Evolutionary conservation across 2,888 invertebrate species (phyloP), one percentile per base, ranked within the genome.

Genomic region (Pecten maximus): DNA sequence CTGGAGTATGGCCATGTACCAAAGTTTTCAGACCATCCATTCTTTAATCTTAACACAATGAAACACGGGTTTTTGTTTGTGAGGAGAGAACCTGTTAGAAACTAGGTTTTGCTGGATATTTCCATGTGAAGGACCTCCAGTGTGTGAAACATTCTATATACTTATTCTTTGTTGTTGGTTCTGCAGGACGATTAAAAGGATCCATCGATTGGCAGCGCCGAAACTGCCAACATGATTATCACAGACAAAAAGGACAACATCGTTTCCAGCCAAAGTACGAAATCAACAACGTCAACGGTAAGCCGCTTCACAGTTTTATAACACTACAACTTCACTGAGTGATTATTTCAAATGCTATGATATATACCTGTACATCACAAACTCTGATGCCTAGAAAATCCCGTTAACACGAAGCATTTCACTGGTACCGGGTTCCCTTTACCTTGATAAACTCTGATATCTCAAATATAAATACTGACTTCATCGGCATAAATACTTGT

Each of bases 211-310:
- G 28, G 8, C 74, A 60, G 60, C 23, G 35, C 74, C 74, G 74
- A 35, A 74, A 35, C 35, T 74, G 16, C 74, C 74, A 74, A 10
- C 0, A 74, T 74, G 74, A 74, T 35, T 6, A 74, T 74, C 74
- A 74, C 28, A 23, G 74, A 74, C 74, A 74, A 74, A 35, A 74
- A 35, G 15, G 74, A 74, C 35, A 28, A 28, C 28, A 10, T 74
- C 23, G 35, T 35, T 16, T 10, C 74, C 28, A 74, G 4, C 28
- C 74, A 74, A 74, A 74, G 35, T 35, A 35, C 74, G 12, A 74
- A 74, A 74, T 74, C 74, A 6, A 74, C 74, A 74, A 28, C 74
- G 35, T 74, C 74, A 28, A 23, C 74, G 74, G 74, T 74, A 74
- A 74, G 74, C 35, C 28, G 28, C 8, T 74, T 28, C 6, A 1